Evolutionary conservation across 2,888 invertebrate species (phyloP).

Genomic region (Octodonta nipae): DNA sequence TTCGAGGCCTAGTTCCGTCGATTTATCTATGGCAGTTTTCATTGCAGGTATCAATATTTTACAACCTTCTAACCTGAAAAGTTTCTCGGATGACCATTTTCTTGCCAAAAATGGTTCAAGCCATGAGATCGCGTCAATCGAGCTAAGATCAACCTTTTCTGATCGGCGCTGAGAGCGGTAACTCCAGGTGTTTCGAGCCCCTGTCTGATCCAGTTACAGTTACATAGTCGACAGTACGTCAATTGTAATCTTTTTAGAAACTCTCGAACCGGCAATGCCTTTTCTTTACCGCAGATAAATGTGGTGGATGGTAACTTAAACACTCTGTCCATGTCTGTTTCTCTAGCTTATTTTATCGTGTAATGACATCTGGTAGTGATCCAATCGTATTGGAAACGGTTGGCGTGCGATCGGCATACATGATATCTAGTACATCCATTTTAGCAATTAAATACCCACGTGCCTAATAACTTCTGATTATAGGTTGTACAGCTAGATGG

Average conservation of each 20-base stretch:
- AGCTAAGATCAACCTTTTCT: constrained; percentile 87
- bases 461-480: too few species aligned
- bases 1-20: constrained; percentile 89
- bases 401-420: too few species aligned
- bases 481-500: too few species aligned
- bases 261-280: constrained; percentile 81
- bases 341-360: too few species aligned
- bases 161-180: constrained; percentile 72
- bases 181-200: constrained; percentile 87
- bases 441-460: too few species aligned
- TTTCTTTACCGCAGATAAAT: constrained; percentile 89
- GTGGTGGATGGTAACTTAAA: constrained; percentile 96
- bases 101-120: constrained; percentile 96
- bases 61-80: constrained; percentile 97
- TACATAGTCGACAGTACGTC: constrained; percentile 94
- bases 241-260: constrained; percentile 83
- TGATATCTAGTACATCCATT: too few species aligned
- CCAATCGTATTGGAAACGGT: too few species aligned
- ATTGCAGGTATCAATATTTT: constrained; percentile 98
- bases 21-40: constrained; percentile 95
- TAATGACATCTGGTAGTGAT: too few species aligned
- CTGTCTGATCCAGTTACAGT: constrained; percentile 97
- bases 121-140: constrained; percentile 88
- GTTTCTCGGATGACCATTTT: constrained; percentile 98
- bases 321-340: constrained; percentile 89